A percentile compares a stretch with the other conserved stretches of the same genome.
These are phyloP conservation scores for Drosophila navojoa DNA, from an alignment of 1,140 invertebrate species.

Conservation along the genomic window DNA sequence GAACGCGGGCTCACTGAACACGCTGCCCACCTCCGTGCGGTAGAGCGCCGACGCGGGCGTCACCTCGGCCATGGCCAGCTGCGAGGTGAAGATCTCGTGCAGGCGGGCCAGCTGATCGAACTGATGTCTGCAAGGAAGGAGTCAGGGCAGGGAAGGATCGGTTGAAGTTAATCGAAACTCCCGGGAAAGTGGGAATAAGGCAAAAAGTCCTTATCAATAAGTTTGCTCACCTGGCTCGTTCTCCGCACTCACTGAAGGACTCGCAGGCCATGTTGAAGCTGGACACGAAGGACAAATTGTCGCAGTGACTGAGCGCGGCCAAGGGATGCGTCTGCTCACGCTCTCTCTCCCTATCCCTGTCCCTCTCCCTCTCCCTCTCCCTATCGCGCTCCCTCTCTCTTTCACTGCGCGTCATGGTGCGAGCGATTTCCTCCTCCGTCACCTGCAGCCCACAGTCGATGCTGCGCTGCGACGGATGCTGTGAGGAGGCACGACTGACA, in stretches of 20 bases:
- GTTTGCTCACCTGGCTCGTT: constrained; percentile 72
- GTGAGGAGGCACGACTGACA: constrained; percentile 75
- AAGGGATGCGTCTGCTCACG: constrained; percentile 90
- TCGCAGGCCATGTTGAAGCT: constrained; percentile 91
- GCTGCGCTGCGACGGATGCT: constrained; percentile 84
- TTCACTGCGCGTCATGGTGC: constrained; percentile 89
- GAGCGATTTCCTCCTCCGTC: constrained; percentile 95
- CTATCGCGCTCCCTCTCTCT: background rate
- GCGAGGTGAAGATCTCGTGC: constrained; percentile 88
- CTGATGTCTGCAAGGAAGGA: constrained; percentile 84
- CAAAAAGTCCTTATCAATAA: background rate
- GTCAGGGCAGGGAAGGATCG: constrained; percentile 76
- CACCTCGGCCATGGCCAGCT: constrained; percentile 89
- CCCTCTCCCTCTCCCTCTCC: constrained; percentile 61
- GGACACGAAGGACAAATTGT: constrained; percentile 93
- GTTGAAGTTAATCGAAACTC: no score
- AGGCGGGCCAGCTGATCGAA: constrained; percentile 88
- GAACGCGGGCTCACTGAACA: constrained; percentile 93
- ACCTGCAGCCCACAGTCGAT: constrained; percentile 88
- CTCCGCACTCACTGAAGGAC: constrained; percentile 83
- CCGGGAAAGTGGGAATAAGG: background rate
- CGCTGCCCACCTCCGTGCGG: constrained; percentile 88
- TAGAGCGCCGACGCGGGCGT: constrained; percentile 86
- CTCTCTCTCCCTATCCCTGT: constrained; percentile 85
- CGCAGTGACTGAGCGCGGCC: constrained; percentile 94